phyloP scores from a whole-genome alignment of 2,888 invertebrate species.

The Oscheius myriophilus region DNA sequence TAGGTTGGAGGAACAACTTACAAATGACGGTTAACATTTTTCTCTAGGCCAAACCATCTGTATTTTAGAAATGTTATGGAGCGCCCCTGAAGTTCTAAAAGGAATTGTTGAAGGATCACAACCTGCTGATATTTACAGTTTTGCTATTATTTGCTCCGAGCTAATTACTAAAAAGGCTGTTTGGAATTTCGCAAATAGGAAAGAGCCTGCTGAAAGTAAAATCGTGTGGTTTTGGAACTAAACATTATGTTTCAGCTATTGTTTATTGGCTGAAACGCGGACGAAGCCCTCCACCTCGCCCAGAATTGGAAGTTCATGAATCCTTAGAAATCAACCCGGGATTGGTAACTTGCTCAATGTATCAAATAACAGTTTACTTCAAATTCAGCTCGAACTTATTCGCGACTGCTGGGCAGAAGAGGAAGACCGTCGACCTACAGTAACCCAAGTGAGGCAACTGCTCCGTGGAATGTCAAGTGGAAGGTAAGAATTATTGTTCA shows the following conservation, averaged over 20 bases:
- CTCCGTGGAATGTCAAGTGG: conserved; percentile 56
- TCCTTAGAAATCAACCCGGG: conserved; percentile 43
- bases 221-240: too few species aligned
- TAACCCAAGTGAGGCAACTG: conserved; percentile 44
- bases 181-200: conserved; percentile 58
- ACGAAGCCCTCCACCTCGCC: conserved; percentile 12
- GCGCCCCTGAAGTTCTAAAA: conserved; percentile 59
- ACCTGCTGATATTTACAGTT: conserved; percentile 43
- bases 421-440: conserved; percentile 46
- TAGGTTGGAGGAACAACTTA: conserved; percentile 15
- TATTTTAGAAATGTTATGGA: conserved; percentile 57
- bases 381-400: conserved; percentile 49
- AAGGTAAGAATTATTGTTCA: background rate
- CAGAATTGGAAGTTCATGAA: conserved; percentile 30
- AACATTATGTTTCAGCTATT: conserved; percentile 15
- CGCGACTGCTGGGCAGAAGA: conserved; percentile 61
- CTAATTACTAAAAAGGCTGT: conserved; percentile 40
- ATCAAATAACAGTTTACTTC: background rate
- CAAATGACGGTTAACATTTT: conserved; percentile 35
- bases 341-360: conserved; percentile 17
- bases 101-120: conserved; percentile 39
- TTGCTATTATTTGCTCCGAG: conserved; percentile 58
- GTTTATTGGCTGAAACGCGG: conserved; percentile 29
- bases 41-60: background rate
- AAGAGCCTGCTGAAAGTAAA: conserved; percentile 49